phyloP scores from a whole-genome alignment of 2,113 vertebrate species.

The Candoia aspera region DNA sequence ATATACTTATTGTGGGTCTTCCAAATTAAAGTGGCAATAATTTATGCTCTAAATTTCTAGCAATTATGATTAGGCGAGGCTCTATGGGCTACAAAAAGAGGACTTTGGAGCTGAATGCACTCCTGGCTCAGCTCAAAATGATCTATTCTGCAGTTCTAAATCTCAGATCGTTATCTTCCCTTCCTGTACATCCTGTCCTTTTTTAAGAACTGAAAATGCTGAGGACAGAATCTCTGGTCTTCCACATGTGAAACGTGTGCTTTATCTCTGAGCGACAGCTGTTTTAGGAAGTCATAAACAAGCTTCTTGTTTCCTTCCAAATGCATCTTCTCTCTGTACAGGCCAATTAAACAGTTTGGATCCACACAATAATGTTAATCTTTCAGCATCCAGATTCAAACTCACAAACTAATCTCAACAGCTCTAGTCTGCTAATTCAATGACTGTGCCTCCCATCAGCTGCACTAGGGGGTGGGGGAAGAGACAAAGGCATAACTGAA shows the following conservation, averaged over 20 bases:
- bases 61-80: too few relatives aligned
- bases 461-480: background rate
- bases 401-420: background rate
- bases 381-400: background rate
- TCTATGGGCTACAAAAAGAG: too few relatives aligned
- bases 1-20: too few relatives aligned
- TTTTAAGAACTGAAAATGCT: background rate
- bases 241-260: background rate
- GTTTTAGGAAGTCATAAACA: background rate
- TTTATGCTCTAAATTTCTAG: too few relatives aligned
- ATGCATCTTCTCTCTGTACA: background rate
- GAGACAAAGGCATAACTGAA: background rate
- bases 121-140: too few relatives aligned
- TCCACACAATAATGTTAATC: too few relatives aligned
- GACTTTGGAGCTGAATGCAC: too few relatives aligned
- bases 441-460: background rate
- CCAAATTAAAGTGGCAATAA: too few relatives aligned
- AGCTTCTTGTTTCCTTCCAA: background rate
- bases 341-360: background rate
- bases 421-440: background rate
- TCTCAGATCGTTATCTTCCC: too few relatives aligned
- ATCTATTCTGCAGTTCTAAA: too few relatives aligned
- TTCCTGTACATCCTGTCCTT: background rate
- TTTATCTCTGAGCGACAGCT: background rate
- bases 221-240: background rate